Base-by-base conservation (phyloP, 2,888 invertebrate species). In the Tiphia femorata region DNA sequence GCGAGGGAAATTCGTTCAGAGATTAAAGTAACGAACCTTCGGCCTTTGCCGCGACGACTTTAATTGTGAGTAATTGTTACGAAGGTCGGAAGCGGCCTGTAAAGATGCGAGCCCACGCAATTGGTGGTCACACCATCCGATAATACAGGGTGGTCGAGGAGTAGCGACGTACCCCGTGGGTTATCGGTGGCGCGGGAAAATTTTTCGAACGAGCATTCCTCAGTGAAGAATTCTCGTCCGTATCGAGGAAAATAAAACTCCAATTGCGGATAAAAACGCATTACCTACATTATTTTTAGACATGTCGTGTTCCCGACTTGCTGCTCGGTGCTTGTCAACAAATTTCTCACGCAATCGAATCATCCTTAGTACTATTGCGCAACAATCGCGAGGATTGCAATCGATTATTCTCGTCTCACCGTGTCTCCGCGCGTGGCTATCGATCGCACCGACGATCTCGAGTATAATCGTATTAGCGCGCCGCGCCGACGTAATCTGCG, bases 1-100 rank as follows among this genome's bases (percentile, higher is more conserved):
- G 58, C 51, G 62, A 67, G 69, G 64, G 64, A 69, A 70, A 66
- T 73, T 75, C 61, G 66, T 61, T 51, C 64, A 62, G 68, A 58
- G 75, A 73, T 73, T 69, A 73, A 70, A 65, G 65, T 64, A 71
- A 67, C 64, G 67, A 70, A 68, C 63, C 67, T 73, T 70, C 71
- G 72, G 78, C 74, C 76, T 79, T 75, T 76, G 62, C 71, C 65
- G 65, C 67, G 70, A 74, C 72, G 64, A 67, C 76, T 79, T 80
- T 81, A 81, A 81, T 81, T 81, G 79, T 68, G 58, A 56, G 67
- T 79, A 81, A 81, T 81, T 81, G 81, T 72, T 68, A 64, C 73
- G 81, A 81, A 81, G 81, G 81, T 80, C 80, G 78, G 74, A 78
- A 78, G 72, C 76, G 49, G 76, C 69, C 78, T 75, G 71, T 72